These are phyloP conservation scores for Carduelis carduelis DNA, from an alignment of 2,797 vertebrate species.

Conservation along the genomic window DNA sequence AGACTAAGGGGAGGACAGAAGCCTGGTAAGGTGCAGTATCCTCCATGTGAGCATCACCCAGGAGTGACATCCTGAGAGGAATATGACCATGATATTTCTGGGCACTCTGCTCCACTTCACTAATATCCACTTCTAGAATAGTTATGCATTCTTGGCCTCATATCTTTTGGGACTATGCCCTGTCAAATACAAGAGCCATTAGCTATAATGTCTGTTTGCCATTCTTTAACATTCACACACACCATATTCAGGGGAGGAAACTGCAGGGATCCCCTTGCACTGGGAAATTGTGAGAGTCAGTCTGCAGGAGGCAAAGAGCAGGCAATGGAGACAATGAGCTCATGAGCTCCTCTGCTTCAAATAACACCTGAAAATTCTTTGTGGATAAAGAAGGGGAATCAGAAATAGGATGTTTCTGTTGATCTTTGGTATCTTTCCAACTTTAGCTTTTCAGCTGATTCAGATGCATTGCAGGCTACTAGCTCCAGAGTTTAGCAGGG, in stretches of 20 bases:
- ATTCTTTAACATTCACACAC: not conserved
- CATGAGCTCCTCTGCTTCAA: slow-evolving; percentile 10
- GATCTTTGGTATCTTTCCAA: slow-evolving; percentile 2
- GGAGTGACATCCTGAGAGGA: not conserved
- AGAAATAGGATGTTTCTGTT: not conserved
- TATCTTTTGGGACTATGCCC: not conserved
- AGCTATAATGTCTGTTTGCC: not conserved
- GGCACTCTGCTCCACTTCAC: not conserved
- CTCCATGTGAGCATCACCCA: not conserved
- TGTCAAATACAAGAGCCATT: not conserved
- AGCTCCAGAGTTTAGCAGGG: not conserved
- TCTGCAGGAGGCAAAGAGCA: not conserved
- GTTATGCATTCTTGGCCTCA: not conserved
- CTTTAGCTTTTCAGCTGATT: not conserved
- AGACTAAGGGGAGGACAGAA: not conserved
- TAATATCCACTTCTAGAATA: not conserved
- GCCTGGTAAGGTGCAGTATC: not conserved
- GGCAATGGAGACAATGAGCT: not conserved
- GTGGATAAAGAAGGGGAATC: not conserved
- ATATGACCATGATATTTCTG: not conserved
- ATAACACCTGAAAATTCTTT: slow-evolving; percentile 20
- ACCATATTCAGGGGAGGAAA: not conserved
- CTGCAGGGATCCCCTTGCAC: not conserved
- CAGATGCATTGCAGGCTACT: not conserved
- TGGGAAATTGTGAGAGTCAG: not conserved